Percentiles rank a stretch among this genome's conserved stretches.
These are phyloP conservation scores for Aegypius monachus DNA, from an alignment of 2,113 vertebrate genomes.

Conservation along the genomic window DNA sequence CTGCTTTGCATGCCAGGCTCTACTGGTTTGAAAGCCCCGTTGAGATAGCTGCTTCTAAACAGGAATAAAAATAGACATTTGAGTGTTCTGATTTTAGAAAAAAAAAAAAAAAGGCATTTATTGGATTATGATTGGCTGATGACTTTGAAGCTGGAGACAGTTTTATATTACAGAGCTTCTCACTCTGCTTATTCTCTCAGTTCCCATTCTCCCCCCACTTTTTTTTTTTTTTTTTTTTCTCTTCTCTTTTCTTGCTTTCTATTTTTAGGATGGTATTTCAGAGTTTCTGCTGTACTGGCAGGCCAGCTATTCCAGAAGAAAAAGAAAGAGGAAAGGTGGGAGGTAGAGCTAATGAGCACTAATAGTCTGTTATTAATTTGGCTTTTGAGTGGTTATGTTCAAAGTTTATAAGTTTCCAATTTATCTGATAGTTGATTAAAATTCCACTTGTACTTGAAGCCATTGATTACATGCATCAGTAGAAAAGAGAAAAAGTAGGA, in stretches of 20 bases:
- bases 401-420: background rate
- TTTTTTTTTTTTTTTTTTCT: background rate
- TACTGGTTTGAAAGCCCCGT: slow-evolving; percentile 6
- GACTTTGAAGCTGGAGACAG: slow-evolving; percentile 27
- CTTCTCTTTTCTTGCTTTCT: background rate
- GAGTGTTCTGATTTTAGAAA: slow-evolving; percentile 13
- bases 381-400: background rate
- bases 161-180: slow-evolving; percentile 40
- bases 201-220: background rate
- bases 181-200: slow-evolving; percentile 33
- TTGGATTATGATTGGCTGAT: slow-evolving; percentile 38
- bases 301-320: background rate
- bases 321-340: background rate
- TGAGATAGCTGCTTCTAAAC: slow-evolving; percentile 20
- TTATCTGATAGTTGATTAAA: background rate
- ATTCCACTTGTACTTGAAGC: background rate
- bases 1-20: background rate
- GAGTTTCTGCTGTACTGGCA: background rate
- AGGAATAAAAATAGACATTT: slow-evolving; percentile 41
- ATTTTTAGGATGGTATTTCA: slow-evolving; percentile 42
- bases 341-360: background rate
- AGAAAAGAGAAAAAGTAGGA: background rate
- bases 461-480: background rate
- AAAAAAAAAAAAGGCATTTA: background rate
- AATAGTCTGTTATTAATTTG: background rate